These are phyloP conservation scores for Lasioglossum lativentre DNA, from an alignment of 2,888 invertebrate genomes.

Conservation along the genomic window DNA sequence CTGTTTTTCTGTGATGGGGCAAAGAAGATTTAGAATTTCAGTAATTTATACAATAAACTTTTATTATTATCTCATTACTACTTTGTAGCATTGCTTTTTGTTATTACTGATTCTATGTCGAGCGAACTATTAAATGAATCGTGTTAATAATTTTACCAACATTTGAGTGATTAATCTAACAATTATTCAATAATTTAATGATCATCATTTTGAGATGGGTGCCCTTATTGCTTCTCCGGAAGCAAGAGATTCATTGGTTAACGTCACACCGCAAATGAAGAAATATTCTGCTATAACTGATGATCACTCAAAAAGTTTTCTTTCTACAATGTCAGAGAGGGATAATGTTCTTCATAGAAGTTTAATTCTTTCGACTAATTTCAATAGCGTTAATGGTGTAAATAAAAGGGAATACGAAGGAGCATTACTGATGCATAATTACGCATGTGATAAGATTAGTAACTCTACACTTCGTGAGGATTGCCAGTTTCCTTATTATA, in stretches of 20 bases:
- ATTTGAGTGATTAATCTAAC: constrained; percentile 13
- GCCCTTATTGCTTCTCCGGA: constrained; percentile 54
- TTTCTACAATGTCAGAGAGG: constrained; percentile 23
- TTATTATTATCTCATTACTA: not conserved
- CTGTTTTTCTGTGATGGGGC: constrained; percentile 65
- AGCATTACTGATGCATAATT: constrained; percentile 28
- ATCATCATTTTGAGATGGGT: constrained; percentile 65
- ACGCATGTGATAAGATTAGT: constrained; percentile 21
- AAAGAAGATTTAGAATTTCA: constrained; percentile 62
- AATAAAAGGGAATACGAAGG: constrained; percentile 16
- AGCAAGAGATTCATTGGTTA: constrained; percentile 61
- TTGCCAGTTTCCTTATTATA: constrained; percentile 73
- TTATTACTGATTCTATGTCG: not conserved
- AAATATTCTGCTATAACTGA: constrained; percentile 28
- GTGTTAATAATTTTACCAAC: not conserved
- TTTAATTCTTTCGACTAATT: constrained; percentile 27
- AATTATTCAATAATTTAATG: constrained; percentile 44
- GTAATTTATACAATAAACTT: constrained; percentile 56
- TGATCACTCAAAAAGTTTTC: constrained; percentile 39
- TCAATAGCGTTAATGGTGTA: constrained; percentile 6
- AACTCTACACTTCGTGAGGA: constrained; percentile 43
- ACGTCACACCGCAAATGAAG: constrained; percentile 45
- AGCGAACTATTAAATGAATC: not conserved
- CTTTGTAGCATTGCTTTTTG: constrained; percentile 6
- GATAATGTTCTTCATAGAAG: constrained; percentile 14